Evolutionary conservation across 2,797 vertebrate genomes (phyloP).

Genomic region (Tenualosa ilisha): DNA sequence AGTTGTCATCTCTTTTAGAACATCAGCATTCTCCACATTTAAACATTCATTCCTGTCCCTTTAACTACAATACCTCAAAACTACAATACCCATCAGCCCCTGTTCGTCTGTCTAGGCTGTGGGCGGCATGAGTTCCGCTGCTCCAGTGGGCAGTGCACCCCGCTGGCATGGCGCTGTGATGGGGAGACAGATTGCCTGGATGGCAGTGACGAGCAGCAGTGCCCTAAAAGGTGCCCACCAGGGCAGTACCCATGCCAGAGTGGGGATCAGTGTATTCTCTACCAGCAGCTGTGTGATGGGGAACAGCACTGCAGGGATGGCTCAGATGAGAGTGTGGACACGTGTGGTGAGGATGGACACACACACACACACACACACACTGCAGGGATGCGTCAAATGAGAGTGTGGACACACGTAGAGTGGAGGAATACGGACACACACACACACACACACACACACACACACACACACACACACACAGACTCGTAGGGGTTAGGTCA

Average conservation of each 20-base stretch:
- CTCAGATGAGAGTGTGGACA: constrained; percentile 80
- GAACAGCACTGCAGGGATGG: constrained; percentile 78
- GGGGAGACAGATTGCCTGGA: constrained; percentile 84
- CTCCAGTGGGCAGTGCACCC: constrained; percentile 76
- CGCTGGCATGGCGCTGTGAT: constrained; percentile 84
- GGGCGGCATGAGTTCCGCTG: constrained; percentile 78
- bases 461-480: background rate
- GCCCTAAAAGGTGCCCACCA: constrained; percentile 66
- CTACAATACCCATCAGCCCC: constrained; percentile 7
- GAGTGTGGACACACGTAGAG: background rate
- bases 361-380: background rate
- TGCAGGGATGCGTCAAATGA: background rate
- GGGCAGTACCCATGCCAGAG: constrained; percentile 70
- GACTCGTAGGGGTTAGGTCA: constrained; percentile 65
- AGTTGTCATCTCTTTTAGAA: too few relatives aligned
- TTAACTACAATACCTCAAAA: background rate
- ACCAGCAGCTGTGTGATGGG: constrained; percentile 82
- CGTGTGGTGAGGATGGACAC: constrained; percentile 73
- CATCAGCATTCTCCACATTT: too few relatives aligned
- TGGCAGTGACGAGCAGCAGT: constrained; percentile 79
- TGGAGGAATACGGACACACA: background rate
- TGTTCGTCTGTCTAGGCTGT: constrained; percentile 60
- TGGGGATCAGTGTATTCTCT: constrained; percentile 75
- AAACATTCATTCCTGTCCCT: too few relatives aligned
- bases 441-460: background rate